phyloP scores from a whole-genome alignment of 2,113 vertebrate genomes.

The Cisticola juncidis region DNA sequence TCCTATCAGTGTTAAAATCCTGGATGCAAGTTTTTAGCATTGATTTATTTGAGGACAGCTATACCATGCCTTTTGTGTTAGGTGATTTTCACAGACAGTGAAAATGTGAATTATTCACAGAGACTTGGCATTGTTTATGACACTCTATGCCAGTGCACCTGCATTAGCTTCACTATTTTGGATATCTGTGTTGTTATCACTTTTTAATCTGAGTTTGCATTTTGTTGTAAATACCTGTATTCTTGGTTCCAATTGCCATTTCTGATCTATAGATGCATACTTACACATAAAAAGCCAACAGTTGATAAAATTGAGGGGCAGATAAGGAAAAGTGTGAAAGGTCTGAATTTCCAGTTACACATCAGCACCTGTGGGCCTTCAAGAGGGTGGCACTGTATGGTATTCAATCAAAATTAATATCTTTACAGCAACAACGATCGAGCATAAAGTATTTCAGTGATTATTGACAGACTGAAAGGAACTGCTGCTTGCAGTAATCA shows the following conservation, averaged over 20 bases:
- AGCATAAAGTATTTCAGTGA: background rate
- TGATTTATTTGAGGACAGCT: background rate
- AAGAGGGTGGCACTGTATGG: background rate
- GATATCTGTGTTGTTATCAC: background rate
- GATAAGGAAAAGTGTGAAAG: background rate
- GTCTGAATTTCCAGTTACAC: background rate
- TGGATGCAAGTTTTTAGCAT: background rate
- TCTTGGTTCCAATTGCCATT: background rate
- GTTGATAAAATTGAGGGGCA: background rate
- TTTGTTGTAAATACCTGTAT: background rate
- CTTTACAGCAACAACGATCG: background rate
- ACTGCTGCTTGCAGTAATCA: background rate
- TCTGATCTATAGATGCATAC: background rate
- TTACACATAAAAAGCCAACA: background rate
- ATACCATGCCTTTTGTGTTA: background rate
- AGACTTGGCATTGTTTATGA: background rate
- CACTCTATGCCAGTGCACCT: background rate
- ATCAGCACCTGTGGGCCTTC: background rate
- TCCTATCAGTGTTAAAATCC: background rate
- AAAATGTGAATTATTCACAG: background rate
- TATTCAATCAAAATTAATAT: background rate
- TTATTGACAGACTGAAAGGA: conserved; percentile 1
- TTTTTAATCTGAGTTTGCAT: background rate
- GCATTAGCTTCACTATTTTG: background rate
- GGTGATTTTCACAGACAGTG: background rate